Percentiles rank a stretch among this genome's conserved stretches.
Conservation (phyloP, 1,140 invertebrate genomes). For the Bombus picipes region DNA sequence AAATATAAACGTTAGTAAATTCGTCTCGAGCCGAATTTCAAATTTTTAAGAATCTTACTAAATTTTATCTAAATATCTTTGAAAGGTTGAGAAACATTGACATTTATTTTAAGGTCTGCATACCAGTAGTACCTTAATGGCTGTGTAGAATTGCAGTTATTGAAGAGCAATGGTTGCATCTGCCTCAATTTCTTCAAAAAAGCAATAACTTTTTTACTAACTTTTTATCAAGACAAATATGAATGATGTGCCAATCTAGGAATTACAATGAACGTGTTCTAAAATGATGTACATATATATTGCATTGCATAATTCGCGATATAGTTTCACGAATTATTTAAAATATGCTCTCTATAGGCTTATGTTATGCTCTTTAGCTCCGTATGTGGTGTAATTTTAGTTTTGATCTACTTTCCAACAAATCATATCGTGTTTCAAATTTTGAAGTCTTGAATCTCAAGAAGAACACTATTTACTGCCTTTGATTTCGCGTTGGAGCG, state of each 20-base stretch:
- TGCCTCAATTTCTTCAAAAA: slow-evolving; percentile 16
- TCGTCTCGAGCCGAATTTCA: background rate
- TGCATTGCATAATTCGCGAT: slow-evolving; percentile 24
- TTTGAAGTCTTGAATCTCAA: slow-evolving; percentile 18
- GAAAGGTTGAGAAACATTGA: background rate
- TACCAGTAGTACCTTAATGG: slow-evolving; percentile 4
- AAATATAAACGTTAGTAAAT: background rate
- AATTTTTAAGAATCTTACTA: background rate
- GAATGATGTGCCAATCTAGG: slow-evolving; percentile 55
- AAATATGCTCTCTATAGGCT: slow-evolving; percentile 8
- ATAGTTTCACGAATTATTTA: slow-evolving; percentile 38
- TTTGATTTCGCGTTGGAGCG: slow-evolving; percentile 31
- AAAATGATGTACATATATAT: slow-evolving; percentile 9
- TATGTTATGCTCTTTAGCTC: background rate
- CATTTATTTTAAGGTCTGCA: background rate
- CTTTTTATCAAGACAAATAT: slow-evolving; percentile 11
- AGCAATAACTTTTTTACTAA: slow-evolving; percentile 13
- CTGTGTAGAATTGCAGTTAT: slow-evolving; percentile 12
- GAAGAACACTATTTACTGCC: slow-evolving; percentile 17
- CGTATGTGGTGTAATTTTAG: background rate
- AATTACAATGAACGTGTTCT: slow-evolving; percentile 19
- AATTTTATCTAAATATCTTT: background rate
- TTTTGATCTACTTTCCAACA: background rate
- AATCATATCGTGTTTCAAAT: background rate
- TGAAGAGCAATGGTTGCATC: background rate